These are phyloP conservation scores for Thaleichthys pacificus DNA, from an alignment of 2,797 vertebrate genomes.

Conservation along the genomic window DNA sequence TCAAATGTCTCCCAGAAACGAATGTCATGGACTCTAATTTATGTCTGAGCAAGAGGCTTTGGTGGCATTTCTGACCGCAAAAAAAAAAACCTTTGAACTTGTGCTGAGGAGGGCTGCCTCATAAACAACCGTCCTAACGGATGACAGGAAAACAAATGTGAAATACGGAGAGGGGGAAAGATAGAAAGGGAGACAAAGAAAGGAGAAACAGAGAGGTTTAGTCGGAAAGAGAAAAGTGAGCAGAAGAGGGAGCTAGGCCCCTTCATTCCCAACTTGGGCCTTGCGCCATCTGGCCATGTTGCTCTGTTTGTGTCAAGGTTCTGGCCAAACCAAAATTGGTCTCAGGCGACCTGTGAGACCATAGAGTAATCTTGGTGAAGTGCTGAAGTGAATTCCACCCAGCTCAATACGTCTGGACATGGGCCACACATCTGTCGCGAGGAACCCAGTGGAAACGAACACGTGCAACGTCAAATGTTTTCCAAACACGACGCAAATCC, in stretches of 20 bases:
- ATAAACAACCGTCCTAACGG: neutral
- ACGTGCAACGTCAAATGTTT: constrained; percentile 36
- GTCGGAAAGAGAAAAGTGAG: neutral
- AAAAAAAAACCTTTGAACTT: neutral
- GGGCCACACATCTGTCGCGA: constrained; percentile 57
- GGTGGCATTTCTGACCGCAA: constrained; percentile 5
- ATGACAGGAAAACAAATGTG: neutral
- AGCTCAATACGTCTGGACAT: constrained; percentile 60
- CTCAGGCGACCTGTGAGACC: constrained; percentile 66
- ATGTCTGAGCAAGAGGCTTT: neutral
- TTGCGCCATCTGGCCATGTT: constrained; percentile 57
- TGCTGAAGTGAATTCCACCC: constrained; percentile 57
- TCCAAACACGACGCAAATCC: constrained; percentile 47
- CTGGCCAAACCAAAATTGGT: constrained; percentile 72
- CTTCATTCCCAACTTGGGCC: constrained; percentile 60
- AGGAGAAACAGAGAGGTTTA: neutral
- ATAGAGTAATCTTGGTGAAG: constrained; percentile 64
- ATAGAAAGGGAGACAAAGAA: neutral
- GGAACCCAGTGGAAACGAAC: constrained; percentile 47
- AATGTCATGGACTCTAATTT: constrained; percentile 31
- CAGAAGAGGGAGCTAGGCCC: constrained; percentile 19
- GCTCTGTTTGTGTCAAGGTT: constrained; percentile 62
- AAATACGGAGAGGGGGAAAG: constrained; percentile 9
- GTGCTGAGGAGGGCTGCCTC: neutral
- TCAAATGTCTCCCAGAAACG: constrained; percentile 51